These are phyloP conservation scores for Lacerta bilineata DNA, from an alignment of 2,797 vertebrate genomes.

Conservation along the genomic window DNA sequence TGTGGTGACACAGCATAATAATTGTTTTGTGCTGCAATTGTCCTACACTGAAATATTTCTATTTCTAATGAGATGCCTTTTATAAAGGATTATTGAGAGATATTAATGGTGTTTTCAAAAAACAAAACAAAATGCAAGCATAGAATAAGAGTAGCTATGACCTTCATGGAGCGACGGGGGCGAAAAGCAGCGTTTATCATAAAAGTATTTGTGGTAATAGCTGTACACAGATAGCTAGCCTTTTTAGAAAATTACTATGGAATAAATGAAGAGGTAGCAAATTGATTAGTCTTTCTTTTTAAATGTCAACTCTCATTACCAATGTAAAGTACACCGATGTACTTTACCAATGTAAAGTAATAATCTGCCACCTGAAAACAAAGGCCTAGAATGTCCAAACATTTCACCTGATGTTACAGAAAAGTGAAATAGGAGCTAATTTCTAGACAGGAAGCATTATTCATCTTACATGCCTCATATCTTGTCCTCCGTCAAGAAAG, in stretches of 20 bases:
- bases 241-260: conserved; percentile 37
- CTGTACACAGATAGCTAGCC: conserved; percentile 18
- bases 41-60: conserved; percentile 37
- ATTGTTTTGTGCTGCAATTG: conserved; percentile 47
- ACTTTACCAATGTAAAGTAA: conserved; percentile 27
- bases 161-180: conserved; percentile 39
- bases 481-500: not conserved
- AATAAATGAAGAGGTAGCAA: conserved; percentile 40
- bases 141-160: conserved; percentile 22
- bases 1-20: conserved; percentile 33
- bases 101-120: conserved; percentile 40
- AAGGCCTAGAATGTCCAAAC: conserved; percentile 39
- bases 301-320: not conserved
- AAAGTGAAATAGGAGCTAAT: conserved; percentile 43
- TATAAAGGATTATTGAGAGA: conserved; percentile 44
- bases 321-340: conserved; percentile 24
- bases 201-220: conserved; percentile 17
- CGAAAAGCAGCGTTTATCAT: conserved; percentile 9
- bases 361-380: conserved; percentile 39
- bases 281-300: not conserved
- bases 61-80: conserved; percentile 44
- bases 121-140: conserved; percentile 21
- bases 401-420: conserved; percentile 25
- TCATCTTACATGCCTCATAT: conserved; percentile 38
- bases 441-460: not conserved